Evolutionary conservation across 1,140 invertebrate species (phyloP).

Genomic region (Trichonephila clavipes): DNA sequence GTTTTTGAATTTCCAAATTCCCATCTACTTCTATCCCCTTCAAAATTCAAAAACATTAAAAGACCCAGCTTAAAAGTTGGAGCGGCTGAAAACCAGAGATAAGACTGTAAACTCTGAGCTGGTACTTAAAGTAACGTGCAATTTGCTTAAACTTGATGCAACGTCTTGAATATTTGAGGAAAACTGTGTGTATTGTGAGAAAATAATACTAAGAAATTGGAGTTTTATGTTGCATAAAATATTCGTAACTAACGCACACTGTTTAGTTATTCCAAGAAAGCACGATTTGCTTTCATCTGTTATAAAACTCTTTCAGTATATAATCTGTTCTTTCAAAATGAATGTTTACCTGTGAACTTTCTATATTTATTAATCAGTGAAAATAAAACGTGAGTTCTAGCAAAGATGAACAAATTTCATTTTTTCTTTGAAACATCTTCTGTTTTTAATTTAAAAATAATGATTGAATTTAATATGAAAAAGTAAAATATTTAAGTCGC

Average conservation of each 20-base stretch:
- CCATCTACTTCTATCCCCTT: not conserved
- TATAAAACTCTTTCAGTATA: not conserved
- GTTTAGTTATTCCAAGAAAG: not conserved
- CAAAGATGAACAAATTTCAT: too few species aligned
- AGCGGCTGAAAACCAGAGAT: conserved; percentile 19
- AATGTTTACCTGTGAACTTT: too few species aligned
- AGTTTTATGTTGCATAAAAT: not conserved
- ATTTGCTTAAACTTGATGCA: conserved; percentile 3
- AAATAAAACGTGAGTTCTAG: too few species aligned
- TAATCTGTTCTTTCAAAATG: too few species aligned
- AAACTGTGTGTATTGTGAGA: not conserved
- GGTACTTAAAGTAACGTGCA: not conserved
- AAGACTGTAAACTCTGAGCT: not conserved
- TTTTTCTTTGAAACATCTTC: too few species aligned
- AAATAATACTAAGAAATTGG: not conserved
- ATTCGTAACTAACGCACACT: not conserved
- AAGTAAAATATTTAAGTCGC: too few species aligned
- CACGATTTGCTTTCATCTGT: not conserved
- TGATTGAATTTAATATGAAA: too few species aligned
- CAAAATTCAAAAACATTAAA: not conserved
- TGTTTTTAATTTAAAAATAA: too few species aligned
- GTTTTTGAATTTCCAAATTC: not conserved
- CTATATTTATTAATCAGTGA: too few species aligned
- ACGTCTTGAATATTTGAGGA: not conserved
- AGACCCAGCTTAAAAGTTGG: not conserved